Base-by-base conservation (phyloP, 2,113 vertebrate genomes). In the Mellivora capensis region DNA sequence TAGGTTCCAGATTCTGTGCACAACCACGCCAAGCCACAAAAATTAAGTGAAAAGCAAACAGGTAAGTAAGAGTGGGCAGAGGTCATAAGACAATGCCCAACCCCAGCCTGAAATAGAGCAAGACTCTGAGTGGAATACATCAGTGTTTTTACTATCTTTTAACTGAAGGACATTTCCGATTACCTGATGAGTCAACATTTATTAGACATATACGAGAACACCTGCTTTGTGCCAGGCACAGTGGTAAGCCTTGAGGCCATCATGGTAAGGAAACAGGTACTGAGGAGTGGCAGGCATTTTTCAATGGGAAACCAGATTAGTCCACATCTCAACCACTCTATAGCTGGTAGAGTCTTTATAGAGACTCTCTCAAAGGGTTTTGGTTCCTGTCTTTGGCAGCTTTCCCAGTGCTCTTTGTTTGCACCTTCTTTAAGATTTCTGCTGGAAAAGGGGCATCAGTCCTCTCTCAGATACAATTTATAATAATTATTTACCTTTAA, bases 11-110 rank as follows among this genome's bases (percentile, higher is more conserved):
- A 84, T 80, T 89, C 94, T 95, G 61, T 57, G 34, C 27, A 88
- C 49, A 77, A 3, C 20, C 80, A 64, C 0, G 23, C 69, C 23
- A 61, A 31, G 8, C 14, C 47, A 74, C 59, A 77, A 69, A 79
- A 74, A 93, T 82, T 57, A 89, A 96, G 69, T 37, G n/a, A 77
- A 92, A 96, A 95, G 72, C 62, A 91, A 96, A 91, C 59, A 62
- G 93, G 71, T 59, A 72, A 93, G 87, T 91, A 80, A 54, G 34
- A 59, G 37, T 83, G 49, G 64, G 67, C 3, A 67, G 74, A 86
- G 47, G 34, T 88, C 42, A 82, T 93, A 92, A 87, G 29, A 81
- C 25, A 92, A 59, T 49, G 77, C 7, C 57, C n/a, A 64, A n/a
- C 14, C 80, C 20, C 61, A 91, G n/a, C 23, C 57, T 64, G 49